phyloP scores from a whole-genome alignment of 2,797 vertebrate genomes.

The Labroides dimidiatus region DNA sequence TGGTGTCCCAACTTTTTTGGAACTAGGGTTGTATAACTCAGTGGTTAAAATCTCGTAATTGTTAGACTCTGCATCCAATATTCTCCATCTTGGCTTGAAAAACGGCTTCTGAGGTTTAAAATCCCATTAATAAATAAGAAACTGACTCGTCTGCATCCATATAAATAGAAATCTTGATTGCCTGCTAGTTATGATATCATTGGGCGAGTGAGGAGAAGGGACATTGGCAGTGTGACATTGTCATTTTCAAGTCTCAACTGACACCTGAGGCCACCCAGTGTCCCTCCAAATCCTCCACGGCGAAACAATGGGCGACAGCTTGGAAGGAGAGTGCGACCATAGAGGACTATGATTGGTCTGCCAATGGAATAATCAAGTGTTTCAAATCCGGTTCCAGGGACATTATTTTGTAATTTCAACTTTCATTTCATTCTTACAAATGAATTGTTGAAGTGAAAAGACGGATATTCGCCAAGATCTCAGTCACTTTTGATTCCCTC shows the following conservation, averaged over 20 bases:
- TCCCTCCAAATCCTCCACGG: slow-evolving; percentile 62
- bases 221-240: slow-evolving; percentile 69
- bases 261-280: slow-evolving; percentile 74
- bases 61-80: not conserved
- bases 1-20: too few species aligned
- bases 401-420: slow-evolving; percentile 51
- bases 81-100: slow-evolving; percentile 13
- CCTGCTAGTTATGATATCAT: slow-evolving; percentile 65
- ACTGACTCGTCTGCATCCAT: slow-evolving; percentile 63
- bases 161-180: slow-evolving; percentile 63
- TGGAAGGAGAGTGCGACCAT: slow-evolving; percentile 28
- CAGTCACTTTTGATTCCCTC: slow-evolving; percentile 14
- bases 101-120: slow-evolving; percentile 28
- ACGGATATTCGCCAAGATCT: slow-evolving; percentile 29
- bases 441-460: not conserved
- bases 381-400: slow-evolving; percentile 32
- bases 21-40: not conserved
- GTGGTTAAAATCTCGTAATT: not conserved
- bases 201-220: slow-evolving; percentile 41
- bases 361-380: slow-evolving; percentile 52
- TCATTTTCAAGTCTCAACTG: slow-evolving; percentile 73
- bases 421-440: slow-evolving; percentile 50
- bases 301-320: slow-evolving; percentile 62
- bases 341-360: slow-evolving; percentile 54
- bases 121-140: slow-evolving; percentile 50